Conservation (phyloP, 2,797 vertebrate species). For the Parauchenoglanis punctatus region DNA sequence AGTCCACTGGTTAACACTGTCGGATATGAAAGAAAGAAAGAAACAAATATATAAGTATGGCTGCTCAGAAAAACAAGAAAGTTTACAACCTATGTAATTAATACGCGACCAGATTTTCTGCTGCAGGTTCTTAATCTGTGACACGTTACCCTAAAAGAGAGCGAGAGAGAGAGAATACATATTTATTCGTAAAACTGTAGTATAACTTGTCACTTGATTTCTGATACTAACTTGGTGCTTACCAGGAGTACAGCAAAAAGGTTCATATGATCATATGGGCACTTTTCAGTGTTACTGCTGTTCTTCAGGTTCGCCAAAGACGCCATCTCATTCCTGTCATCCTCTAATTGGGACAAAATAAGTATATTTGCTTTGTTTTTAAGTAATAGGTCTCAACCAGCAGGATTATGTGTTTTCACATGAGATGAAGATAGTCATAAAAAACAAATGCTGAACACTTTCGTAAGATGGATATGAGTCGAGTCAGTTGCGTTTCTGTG, state of each 20-base stretch:
- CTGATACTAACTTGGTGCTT: not conserved
- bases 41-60: not conserved
- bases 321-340: not conserved
- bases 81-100: not conserved
- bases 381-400: no score
- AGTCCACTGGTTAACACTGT: not conserved
- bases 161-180: not conserved
- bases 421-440: no score
- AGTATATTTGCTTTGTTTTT: not conserved
- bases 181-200: not conserved
- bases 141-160: no score
- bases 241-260: constrained; percentile 74
- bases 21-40: not conserved
- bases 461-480: no score
- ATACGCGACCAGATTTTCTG: not conserved
- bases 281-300: constrained; percentile 21
- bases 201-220: not conserved
- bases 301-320: not conserved
- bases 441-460: no score
- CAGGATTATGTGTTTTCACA: no score
- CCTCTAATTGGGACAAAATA: not conserved
- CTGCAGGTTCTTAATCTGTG: not conserved
- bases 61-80: not conserved
- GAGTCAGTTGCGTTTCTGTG: no score
- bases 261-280: constrained; percentile 68